These are phyloP conservation scores for Nycticorax nycticorax DNA, from an alignment of 2,113 vertebrate genomes.

Conservation along the genomic window DNA sequence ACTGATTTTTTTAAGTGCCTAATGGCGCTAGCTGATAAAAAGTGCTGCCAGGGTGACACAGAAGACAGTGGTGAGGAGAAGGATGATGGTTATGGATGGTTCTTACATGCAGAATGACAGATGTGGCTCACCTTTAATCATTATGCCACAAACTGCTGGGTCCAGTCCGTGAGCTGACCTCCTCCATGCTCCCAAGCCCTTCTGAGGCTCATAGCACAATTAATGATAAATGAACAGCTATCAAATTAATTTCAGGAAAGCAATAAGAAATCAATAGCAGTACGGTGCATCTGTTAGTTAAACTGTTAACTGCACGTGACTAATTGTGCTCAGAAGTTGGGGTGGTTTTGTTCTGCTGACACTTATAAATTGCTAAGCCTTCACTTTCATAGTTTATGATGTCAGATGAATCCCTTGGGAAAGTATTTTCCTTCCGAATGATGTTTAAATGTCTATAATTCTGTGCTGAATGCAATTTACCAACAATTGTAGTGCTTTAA, in stretches of 20 bases:
- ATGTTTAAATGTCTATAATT: conserved; percentile 45
- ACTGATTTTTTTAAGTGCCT: neutral
- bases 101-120: neutral
- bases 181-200: neutral
- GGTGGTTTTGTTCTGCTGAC: conserved; percentile 22
- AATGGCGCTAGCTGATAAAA: neutral
- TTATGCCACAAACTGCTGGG: neutral
- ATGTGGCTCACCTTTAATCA: neutral
- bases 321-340: neutral
- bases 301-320: neutral
- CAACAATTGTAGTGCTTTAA: conserved; percentile 47
- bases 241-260: conserved; percentile 8
- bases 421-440: neutral
- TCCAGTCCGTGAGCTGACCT: neutral
- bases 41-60: neutral
- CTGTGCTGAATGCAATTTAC: conserved; percentile 32
- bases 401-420: conserved; percentile 20
- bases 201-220: neutral
- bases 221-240: neutral
- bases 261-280: neutral
- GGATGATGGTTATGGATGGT: neutral
- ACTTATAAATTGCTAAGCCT: conserved; percentile 20
- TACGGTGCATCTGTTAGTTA: neutral
- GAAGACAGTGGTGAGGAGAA: neutral
- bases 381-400: conserved; percentile 21